Base-by-base conservation (phyloP, 2,113 vertebrate genomes). In the Martes martes region DNA sequence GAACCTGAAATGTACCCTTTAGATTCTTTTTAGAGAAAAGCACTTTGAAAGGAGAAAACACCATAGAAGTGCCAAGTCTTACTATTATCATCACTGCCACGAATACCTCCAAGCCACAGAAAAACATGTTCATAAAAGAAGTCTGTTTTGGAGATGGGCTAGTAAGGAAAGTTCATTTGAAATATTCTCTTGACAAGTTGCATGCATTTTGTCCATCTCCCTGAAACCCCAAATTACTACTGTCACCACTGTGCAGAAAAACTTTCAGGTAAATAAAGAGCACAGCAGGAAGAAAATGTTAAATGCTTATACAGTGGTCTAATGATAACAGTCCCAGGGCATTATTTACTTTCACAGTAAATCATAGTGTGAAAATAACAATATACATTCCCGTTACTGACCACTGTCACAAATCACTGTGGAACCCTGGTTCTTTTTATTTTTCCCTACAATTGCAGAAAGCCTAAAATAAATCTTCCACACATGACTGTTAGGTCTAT, bases 161-260 rank as follows among this genome's bases (percentile, higher is more conserved):
- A 73, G 50, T 87, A 89, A 86, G 83, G 79, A 52, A 61, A 90
- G 80, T 84, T 94, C 92, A 93, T 97, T 87, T 95, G 94, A 97
- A 87, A 94, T 92, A 95, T 63, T 94, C 59, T 71, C 8, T 1
- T 4, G 50, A 87, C 67, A 96, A 79, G 50, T 42, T 93, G 55
- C 45, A 57, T 97, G 83, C 86, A 71, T 47, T 97, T 94, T 97
- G 39, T 71, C 90, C 97, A 87, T 95, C 59, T 95, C 61, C n/a
- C 96, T 87, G 59, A 98, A 98, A 92, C 94, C 57, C 73, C 45
- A 97, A 98, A 98, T 97, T 97, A 98, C 86, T 89, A 59, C 84
- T 96, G 95, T 96, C 97, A 98, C 81, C n/a, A 94, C 95, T 96
- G 90, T 96, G 83, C 91, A 95, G 96, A 76, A 71, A 93, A 97